A percentile compares a stretch with the other conserved stretches of the same genome.
Evolutionary conservation across 2,888 invertebrate species (phyloP).

Genomic region (Drosophila kanekoi): DNA sequence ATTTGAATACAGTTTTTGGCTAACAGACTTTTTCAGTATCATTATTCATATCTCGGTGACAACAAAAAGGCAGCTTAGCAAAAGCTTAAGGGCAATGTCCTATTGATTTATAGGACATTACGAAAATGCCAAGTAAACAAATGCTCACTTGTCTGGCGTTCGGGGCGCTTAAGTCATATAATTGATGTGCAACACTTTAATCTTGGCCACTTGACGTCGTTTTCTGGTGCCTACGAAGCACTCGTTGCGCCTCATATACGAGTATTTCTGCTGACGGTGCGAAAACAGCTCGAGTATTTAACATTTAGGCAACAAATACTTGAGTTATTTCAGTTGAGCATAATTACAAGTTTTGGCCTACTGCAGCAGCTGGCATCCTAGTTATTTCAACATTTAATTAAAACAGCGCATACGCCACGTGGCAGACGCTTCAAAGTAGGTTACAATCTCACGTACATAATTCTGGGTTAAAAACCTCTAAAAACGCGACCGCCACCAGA

Average conservation of each 20-base stretch:
- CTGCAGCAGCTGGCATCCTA: slow-evolving; percentile 7
- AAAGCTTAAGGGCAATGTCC: background rate
- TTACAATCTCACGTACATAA: slow-evolving; percentile 42
- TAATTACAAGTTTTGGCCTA: slow-evolving; percentile 24
- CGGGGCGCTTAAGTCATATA: slow-evolving; percentile 47
- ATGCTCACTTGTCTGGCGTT: slow-evolving; percentile 55
- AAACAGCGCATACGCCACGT: slow-evolving; percentile 56
- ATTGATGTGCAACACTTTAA: slow-evolving; percentile 47
- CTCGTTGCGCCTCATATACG: slow-evolving; percentile 7
- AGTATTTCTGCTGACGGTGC: background rate
- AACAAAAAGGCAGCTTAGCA: background rate
- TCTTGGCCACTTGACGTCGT: slow-evolving; percentile 21
- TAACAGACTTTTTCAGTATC: background rate
- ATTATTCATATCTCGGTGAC: slow-evolving; percentile 1
- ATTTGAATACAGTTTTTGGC: background rate
- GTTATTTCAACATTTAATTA: slow-evolving; percentile 60
- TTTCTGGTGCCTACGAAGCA: slow-evolving; percentile 8
- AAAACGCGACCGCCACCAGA: slow-evolving; percentile 42
- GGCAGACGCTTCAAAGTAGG: slow-evolving; percentile 53
- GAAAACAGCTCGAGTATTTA: slow-evolving; percentile 4
- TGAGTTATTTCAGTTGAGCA: slow-evolving; percentile 25
- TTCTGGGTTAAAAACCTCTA: slow-evolving; percentile 52
- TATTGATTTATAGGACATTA: slow-evolving; percentile 9
- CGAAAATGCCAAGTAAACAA: slow-evolving; percentile 7
- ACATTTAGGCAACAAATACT: slow-evolving; percentile 6